Conservation (phyloP, 2,888 invertebrate species). For the Meiosimyza platycephala region DNA sequence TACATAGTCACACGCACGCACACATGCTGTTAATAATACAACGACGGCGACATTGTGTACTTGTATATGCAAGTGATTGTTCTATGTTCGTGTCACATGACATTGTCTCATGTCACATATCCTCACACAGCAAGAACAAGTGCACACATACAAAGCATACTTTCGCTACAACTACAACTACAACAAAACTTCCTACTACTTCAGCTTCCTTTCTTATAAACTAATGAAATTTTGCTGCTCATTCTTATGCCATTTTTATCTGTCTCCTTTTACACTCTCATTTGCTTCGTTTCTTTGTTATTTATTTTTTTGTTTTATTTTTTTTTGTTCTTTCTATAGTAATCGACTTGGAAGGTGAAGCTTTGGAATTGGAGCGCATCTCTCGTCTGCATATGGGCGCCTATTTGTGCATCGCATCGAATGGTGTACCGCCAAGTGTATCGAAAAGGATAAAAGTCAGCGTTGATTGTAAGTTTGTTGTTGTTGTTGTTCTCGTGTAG, state of each 20-base stretch:
- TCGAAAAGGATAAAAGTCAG: conserved; percentile 93
- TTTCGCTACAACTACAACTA: no score
- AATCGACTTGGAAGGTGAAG: conserved; percentile 85
- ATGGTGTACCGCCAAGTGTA: conserved; percentile 89
- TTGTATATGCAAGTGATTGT: no score
- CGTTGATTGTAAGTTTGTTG: conserved; percentile 86
- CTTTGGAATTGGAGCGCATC: conserved; percentile 84
- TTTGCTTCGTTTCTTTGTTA: no score
- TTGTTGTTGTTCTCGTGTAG: no score
- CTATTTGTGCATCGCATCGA: conserved; percentile 86
- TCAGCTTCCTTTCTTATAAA: conserved; percentile 17
- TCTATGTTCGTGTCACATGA: conserved; percentile 12
- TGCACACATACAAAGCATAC: no score
- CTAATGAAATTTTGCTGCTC: conserved; percentile 24
- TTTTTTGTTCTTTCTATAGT: conserved; percentile 69
- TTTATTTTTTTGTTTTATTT: background rate
- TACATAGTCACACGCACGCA: conserved; percentile 5
- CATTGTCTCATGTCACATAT: conserved; percentile 14
- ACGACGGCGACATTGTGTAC: background rate
- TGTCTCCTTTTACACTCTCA: no score
- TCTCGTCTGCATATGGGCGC: conserved; percentile 92
- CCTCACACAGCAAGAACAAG: background rate
- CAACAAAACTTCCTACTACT: background rate
- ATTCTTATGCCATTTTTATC: conserved; percentile 4
- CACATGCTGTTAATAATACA: background rate